Conservation (phyloP, 64 coral and sea anemone species). For the Montipora cactus region DNA sequence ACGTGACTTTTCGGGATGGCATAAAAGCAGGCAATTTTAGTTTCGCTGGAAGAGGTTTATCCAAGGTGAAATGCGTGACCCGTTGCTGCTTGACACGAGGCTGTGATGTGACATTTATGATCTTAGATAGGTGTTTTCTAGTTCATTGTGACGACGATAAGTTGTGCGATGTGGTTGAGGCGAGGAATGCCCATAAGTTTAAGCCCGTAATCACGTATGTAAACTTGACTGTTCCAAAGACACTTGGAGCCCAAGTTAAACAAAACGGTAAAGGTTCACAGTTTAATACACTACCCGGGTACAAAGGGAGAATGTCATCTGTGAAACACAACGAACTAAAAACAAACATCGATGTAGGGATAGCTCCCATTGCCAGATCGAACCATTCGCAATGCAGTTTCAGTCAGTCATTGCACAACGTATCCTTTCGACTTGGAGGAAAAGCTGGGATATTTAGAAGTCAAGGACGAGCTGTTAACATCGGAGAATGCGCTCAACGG, state of each 20-base stretch:
- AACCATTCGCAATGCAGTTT: slow-evolving; percentile 16
- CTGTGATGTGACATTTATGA: slow-evolving; percentile 67
- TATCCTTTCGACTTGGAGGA: slow-evolving; percentile 51
- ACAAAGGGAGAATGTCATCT: background rate
- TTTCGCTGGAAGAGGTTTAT: slow-evolving; percentile 36
- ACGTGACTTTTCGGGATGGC: slow-evolving; percentile 54
- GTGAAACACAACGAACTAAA: background rate
- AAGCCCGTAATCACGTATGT: slow-evolving; percentile 12
- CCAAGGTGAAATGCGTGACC: slow-evolving; percentile 40
- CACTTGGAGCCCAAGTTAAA: background rate
- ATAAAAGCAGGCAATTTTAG: slow-evolving; percentile 49
- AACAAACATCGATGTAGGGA: background rate
- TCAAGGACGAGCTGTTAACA: background rate
- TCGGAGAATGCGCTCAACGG: slow-evolving; percentile 4
- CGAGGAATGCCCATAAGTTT: slow-evolving; percentile 28
- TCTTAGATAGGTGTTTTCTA: slow-evolving; percentile 63
- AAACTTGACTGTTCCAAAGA: slow-evolving; percentile 5
- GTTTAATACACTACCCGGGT: background rate
- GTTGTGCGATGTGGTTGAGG: slow-evolving; percentile 36
- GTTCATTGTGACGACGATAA: slow-evolving; percentile 30
- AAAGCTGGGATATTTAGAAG: slow-evolving; percentile 48
- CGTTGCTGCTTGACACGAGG: slow-evolving; percentile 35
- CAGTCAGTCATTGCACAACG: slow-evolving; percentile 16
- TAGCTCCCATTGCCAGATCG: background rate
- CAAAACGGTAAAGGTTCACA: background rate